These are phyloP conservation scores for Alexandromys fortis DNA, from an alignment of 2,113 vertebrate species.

Conservation along the genomic window DNA sequence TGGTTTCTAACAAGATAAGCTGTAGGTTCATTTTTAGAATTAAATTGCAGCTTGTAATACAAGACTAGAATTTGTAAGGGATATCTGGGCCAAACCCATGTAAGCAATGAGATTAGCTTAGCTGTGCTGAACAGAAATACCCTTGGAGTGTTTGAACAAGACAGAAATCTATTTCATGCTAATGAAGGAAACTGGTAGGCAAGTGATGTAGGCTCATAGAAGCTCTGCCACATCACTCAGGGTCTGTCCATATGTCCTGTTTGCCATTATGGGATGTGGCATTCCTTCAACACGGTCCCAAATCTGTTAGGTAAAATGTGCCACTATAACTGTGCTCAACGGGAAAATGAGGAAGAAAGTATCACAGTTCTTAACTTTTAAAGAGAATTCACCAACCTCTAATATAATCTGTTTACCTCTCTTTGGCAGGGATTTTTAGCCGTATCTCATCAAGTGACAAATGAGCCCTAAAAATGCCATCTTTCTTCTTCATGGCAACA, in stretches of 20 bases:
- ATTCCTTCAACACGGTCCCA: not conserved
- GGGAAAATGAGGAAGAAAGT: not conserved
- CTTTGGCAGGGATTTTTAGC: not conserved
- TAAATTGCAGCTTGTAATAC: not conserved
- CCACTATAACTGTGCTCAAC: not conserved
- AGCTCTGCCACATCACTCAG: not conserved
- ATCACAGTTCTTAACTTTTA: not conserved
- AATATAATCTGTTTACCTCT: not conserved
- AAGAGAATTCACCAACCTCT: not conserved
- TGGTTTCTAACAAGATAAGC: not conserved
- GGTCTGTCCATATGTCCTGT: not conserved
- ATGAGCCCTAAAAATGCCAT: not conserved
- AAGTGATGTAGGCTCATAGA: not conserved
- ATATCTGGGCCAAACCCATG: not conserved
- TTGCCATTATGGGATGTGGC: not conserved
- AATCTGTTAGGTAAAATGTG: not conserved
- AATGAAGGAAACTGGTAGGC: not conserved
- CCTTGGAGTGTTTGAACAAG: not conserved
- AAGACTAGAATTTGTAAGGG: not conserved
- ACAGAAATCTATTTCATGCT: not conserved
- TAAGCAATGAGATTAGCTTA: not conserved
- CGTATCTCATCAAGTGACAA: not conserved
- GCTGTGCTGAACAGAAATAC: not conserved
- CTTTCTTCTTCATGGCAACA: not conserved
- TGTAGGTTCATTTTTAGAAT: not conserved